Base-by-base conservation (phyloP, 2,888 invertebrate genomes). In the Caprella mutica region DNA sequence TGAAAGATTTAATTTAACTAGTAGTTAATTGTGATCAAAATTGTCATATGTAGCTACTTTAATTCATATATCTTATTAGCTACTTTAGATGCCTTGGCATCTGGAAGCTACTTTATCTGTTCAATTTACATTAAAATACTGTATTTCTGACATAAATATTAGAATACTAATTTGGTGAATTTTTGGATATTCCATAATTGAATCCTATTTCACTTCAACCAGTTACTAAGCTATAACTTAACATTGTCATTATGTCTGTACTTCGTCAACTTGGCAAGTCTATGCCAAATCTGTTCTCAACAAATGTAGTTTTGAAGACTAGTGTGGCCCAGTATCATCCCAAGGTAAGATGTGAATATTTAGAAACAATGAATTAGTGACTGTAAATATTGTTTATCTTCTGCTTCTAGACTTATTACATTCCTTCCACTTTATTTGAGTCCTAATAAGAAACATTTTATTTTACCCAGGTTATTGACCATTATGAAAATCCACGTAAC, bases 401-500 rank as follows among this genome's bases (percentile, higher is more conserved):
- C 5, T n/a, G n/a, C n/a, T n/a, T 33, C 12, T 9, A 33, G 8
- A 33, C 12, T 33, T 33, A 33, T 9, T 33, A 33, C 33, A 14
- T 33, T 12, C 12, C 8, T 33, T 9, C 33, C 12, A 33, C 33
- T 9, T 9, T 33, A 33, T 9, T 33, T 9, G 8, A 9, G 9
- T 33, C 33, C 12, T 33, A 14, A 9, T 12, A 14, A 33, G 12
- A 8, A 33, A 33, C 12, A 9, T 33, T 33, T 33, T 33, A 9
- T 33, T 33, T 33, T 40, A n/a, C 6, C 6, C 6, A 94, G 89
- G 93, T 96, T 19, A 83, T 99, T 68, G 98, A 99, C 72, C 98
- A 99, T 72, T 99, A 98, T 73, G 97, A 99, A 75, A 98, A 98
- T 74, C 98, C 98, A 1, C 81, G 97, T 59, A 98, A 98, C 77